Evolutionary conservation across 2,113 vertebrate genomes (phyloP).

Genomic region (Crotalus horridus): DNA sequence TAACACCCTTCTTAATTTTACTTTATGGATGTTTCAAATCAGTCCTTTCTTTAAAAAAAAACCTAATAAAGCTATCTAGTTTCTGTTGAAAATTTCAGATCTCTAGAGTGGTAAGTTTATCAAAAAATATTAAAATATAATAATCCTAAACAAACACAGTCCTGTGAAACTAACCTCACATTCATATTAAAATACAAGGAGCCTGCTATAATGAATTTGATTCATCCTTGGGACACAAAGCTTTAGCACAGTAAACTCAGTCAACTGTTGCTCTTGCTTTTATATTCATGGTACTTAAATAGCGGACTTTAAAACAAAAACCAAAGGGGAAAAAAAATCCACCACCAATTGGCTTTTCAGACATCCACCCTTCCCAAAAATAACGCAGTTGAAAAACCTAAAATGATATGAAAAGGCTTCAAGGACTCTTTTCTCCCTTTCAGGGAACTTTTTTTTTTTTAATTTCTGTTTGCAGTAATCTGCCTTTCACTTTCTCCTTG

Average conservation of each 20-base stretch:
- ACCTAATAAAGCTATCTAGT: conserved; percentile 25
- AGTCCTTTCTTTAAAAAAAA: conserved; percentile 43
- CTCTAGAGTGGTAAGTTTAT: conserved; percentile 79
- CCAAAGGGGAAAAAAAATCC: conserved; percentile 51
- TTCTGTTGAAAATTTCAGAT: conserved; percentile 71
- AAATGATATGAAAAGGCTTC: conserved; percentile 84
- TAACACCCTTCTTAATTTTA: conserved; percentile 70
- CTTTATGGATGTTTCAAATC: conserved; percentile 66
- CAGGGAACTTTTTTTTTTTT: conserved; percentile 74
- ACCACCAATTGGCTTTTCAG: conserved; percentile 83
- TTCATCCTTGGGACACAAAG: conserved; percentile 81
- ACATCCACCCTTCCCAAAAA: conserved; percentile 82
- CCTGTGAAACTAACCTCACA: conserved; percentile 80
- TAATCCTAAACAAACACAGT: conserved; percentile 83
- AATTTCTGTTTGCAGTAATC: conserved; percentile 87
- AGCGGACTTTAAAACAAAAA: conserved; percentile 83
- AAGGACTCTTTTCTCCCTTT: conserved; percentile 84
- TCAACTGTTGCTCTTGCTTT: conserved; percentile 86
- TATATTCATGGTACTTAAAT: conserved; percentile 84
- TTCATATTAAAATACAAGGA: conserved; percentile 83
- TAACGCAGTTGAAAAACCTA: conserved; percentile 85
- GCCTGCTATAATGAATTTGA: conserved; percentile 79
- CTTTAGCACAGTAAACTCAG: conserved; percentile 82
- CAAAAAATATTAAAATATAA: conserved; percentile 84
- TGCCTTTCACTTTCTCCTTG: conserved; percentile 88